These are phyloP conservation scores for Egretta garzetta DNA, from an alignment of 2,113 vertebrate genomes.

Conservation along the genomic window DNA sequence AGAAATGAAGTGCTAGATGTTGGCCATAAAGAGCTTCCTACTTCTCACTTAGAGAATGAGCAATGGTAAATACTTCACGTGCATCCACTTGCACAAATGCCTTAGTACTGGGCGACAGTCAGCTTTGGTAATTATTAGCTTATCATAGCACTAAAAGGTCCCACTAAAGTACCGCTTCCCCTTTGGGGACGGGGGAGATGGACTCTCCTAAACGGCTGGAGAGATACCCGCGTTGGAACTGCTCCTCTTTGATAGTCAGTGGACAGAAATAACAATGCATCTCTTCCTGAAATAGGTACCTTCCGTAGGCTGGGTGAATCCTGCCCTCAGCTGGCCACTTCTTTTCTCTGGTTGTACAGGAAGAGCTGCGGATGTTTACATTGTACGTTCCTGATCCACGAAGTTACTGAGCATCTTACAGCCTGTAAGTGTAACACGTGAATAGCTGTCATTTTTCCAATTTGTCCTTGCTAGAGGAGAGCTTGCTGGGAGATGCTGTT, in stretches of 20 bases:
- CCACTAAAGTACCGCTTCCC: not conserved
- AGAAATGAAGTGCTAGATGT: not conserved
- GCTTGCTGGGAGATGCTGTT: not conserved
- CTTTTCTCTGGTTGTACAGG: not conserved
- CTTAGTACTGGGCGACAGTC: not conserved
- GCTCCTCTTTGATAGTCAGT: not conserved
- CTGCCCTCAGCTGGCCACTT: not conserved
- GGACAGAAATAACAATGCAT: not conserved
- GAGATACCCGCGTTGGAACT: not conserved
- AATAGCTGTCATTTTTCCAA: not conserved
- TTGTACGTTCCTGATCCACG: not conserved
- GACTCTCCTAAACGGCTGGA: not conserved
- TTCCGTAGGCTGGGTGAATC: not conserved
- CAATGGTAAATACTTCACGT: not conserved
- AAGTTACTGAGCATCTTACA: not conserved
- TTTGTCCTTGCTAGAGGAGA: not conserved
- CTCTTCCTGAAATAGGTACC: not conserved
- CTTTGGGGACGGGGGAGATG: not conserved
- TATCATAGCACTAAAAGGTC: not conserved
- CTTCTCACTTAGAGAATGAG: not conserved
- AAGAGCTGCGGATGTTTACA: not conserved
- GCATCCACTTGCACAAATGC: not conserved
- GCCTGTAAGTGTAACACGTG: accelerated
- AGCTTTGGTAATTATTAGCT: not conserved
- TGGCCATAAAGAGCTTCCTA: not conserved